These are phyloP conservation scores for Brachionus sp. DNA, from an alignment of 1,140 invertebrate genomes.

Conservation along the genomic window DNA sequence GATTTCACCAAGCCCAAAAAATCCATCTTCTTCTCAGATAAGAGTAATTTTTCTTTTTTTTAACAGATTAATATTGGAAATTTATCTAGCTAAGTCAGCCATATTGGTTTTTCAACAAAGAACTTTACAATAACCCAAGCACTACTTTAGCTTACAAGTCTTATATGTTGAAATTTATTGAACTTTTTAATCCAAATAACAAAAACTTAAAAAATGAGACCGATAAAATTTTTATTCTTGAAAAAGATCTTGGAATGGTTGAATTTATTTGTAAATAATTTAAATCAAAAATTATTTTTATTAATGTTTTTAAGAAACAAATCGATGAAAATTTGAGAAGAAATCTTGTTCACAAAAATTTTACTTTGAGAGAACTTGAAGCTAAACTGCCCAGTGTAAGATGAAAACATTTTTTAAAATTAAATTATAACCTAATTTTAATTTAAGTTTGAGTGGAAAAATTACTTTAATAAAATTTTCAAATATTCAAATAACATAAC, in stretches of 20 bases:
- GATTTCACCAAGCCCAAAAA: constrained; percentile 17
- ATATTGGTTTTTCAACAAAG: constrained; percentile 20
- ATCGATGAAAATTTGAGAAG: constrained; percentile 30
- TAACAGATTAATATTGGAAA: not conserved
- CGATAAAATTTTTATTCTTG: not conserved
- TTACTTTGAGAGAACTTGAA: not conserved
- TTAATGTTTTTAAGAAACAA: not conserved
- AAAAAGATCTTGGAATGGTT: constrained; percentile 27
- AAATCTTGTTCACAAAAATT: constrained; percentile 5
- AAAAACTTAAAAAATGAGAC: not conserved
- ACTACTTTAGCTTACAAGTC: not conserved
- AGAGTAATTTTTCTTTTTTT: not conserved
- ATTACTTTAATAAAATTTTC: not conserved
- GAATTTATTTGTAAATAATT: not conserved
- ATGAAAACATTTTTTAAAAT: not conserved
- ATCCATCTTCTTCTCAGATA: not conserved
- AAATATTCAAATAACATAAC: not conserved
- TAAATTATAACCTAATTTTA: not conserved
- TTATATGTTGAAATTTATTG: constrained; percentile 22
- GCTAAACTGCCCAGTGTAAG: not conserved
- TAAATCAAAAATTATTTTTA: not conserved
- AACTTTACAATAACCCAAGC: constrained; percentile 1
- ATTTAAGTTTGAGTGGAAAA: constrained; percentile 39
- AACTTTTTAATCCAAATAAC: not conserved
- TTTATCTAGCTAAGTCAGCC: not conserved